A percentile compares a stretch with the other conserved stretches of the same genome.
phyloP scores from a whole-genome alignment of 2,113 vertebrate genomes.

The Dicerorhinus sumatrensis region DNA sequence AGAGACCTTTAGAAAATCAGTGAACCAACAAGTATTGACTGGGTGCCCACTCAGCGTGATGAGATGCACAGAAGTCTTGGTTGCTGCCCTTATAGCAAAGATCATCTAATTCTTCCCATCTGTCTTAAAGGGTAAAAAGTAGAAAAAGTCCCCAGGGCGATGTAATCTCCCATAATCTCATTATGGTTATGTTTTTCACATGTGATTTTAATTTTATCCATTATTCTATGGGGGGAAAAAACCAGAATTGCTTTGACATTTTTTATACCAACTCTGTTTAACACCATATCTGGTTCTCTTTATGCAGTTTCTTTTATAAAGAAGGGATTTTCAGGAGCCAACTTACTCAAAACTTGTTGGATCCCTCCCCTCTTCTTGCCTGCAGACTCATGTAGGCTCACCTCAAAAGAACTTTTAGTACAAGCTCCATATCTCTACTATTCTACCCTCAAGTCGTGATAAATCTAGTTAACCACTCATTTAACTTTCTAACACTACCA shows the following conservation, averaged over 20 bases:
- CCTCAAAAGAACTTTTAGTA: conserved; percentile 17
- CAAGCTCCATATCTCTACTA: background rate
- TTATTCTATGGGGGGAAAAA: background rate
- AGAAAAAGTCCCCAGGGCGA: background rate
- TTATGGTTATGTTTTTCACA: background rate
- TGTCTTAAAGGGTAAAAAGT: background rate
- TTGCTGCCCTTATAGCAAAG: background rate
- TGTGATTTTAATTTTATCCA: conserved; percentile 27
- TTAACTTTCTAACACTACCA: background rate
- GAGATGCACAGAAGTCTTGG: background rate
- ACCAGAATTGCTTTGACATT: background rate
- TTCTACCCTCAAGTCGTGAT: background rate
- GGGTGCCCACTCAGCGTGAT: background rate
- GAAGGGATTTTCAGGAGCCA: background rate
- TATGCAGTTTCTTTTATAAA: conserved; percentile 32
- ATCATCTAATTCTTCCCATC: background rate
- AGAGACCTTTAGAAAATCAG: conserved; percentile 18
- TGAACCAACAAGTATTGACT: background rate
- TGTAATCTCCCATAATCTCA: background rate
- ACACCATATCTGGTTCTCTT: background rate
- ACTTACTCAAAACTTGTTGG: background rate
- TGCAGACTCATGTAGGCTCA: background rate
- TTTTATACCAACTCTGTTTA: background rate
- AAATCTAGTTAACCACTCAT: background rate
- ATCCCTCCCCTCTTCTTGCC: background rate